Evolutionary conservation across 2,888 invertebrate species (phyloP).

Genomic region (Lamellibrachia satsuma): DNA sequence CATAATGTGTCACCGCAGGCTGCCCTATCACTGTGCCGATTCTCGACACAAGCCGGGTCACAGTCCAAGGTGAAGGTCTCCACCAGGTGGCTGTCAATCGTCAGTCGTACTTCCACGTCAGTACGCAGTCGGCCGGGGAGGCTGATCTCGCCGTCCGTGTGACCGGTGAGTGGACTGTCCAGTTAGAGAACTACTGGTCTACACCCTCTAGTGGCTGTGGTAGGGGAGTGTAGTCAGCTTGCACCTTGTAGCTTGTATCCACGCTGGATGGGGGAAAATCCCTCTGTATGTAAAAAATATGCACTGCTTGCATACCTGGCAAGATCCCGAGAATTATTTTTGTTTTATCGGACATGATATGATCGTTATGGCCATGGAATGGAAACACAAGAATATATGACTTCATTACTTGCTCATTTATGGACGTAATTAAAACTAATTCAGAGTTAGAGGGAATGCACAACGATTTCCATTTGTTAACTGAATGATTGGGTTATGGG

Average conservation of each 20-base stretch:
- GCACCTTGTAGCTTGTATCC: neutral
- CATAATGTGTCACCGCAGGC: slow-evolving; percentile 39
- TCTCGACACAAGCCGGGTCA: slow-evolving; percentile 49
- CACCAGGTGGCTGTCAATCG: slow-evolving; percentile 66
- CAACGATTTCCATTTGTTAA: no score
- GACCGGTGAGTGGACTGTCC: slow-evolving; percentile 64
- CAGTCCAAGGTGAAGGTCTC: slow-evolving; percentile 64
- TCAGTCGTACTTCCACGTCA: slow-evolving; percentile 66
- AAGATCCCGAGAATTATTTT: neutral
- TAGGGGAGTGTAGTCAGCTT: neutral
- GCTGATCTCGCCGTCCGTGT: slow-evolving; percentile 68
- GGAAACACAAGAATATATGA: no score
- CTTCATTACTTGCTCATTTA: neutral
- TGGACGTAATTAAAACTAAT: neutral
- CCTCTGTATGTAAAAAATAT: neutral
- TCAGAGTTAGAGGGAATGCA: no score
- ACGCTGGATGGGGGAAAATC: neutral
- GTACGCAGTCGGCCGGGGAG: slow-evolving; percentile 67
- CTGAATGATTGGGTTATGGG: no score
- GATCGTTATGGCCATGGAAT: no score
- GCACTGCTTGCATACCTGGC: neutral
- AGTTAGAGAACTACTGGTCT: neutral
- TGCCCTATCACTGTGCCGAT: slow-evolving; percentile 50
- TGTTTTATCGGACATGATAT: neutral
- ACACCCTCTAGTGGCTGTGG: neutral